phyloP scores from a whole-genome alignment of 2,113 vertebrate species.

The Crotalus helleri region DNA sequence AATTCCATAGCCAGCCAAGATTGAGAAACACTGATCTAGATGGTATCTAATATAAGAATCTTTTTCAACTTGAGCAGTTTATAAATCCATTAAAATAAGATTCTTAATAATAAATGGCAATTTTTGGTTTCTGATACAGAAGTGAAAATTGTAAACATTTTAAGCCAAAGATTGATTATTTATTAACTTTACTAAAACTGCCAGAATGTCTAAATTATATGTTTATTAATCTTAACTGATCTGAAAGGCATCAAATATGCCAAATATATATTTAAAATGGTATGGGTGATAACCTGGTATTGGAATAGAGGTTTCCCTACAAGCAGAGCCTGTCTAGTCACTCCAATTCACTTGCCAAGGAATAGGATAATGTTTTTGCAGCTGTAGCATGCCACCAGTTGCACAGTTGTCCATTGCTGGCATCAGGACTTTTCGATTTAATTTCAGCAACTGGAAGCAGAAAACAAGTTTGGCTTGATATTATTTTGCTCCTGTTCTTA shows the following conservation, averaged over 20 bases:
- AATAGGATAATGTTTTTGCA: not conserved
- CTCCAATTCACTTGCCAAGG: not conserved
- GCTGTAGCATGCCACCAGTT: not conserved
- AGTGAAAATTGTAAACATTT: not conserved
- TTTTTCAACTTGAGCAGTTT: not conserved
- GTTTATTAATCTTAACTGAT: not conserved
- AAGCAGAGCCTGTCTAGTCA: not conserved
- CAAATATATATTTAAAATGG: not conserved
- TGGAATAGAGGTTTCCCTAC: not conserved
- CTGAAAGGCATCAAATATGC: not conserved
- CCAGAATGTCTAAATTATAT: not conserved
- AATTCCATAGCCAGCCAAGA: not conserved
- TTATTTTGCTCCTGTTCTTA: constrained; percentile 25
- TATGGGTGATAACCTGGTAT: not conserved
- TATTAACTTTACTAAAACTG: not conserved
- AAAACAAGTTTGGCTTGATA: fast-evolving
- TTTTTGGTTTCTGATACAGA: not conserved
- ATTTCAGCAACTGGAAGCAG: not conserved
- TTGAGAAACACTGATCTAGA: not conserved
- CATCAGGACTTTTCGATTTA: not conserved
- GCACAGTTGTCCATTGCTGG: not conserved
- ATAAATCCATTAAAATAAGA: not conserved
- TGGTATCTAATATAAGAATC: not conserved
- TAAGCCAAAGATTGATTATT: not conserved
- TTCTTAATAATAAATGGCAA: not conserved